Base-by-base conservation (phyloP, 2,888 invertebrate genomes). In the Globia sparganii region DNA sequence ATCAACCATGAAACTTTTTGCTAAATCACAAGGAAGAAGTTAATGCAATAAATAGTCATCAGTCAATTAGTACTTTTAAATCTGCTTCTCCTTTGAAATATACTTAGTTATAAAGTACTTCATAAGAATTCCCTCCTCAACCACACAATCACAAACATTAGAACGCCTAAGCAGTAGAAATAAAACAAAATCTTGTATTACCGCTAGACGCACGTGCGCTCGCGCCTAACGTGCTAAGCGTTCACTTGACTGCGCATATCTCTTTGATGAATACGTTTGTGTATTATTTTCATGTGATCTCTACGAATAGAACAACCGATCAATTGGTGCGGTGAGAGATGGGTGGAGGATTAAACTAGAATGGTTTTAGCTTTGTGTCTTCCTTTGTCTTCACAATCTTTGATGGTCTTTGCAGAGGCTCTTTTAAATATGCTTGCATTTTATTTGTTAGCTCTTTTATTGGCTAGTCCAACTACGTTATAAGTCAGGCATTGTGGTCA, bases 131-230 rank as follows among this genome's bases (percentile, higher is more conserved):
- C 31, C 2, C 37, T 66, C 18, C 21, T 70, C 31, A 58, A 65
- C 49, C 40, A 25, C 61, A 61, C 4, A 46, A 31, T 80, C 59
- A 28, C 34, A 37, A 59, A 61, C 65, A 82, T 80, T 58, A 71
- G 61, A 34, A 49, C 56, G 25, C 53, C 67, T 37, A 34, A 68
- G 62, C 59, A 64, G 49, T 83, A 76, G 74, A 75, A 85, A 80
- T 76, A 87, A 87, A 78, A 86, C 77, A 78, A 77, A 56, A 64
- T 49, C 61, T 58, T 58, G 25, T 25, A 83, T 61, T 87, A 83
- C 87, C 77, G 87, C 73, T 85, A 85, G 72, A 25, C 83, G 86
- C 85, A 86, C 87, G 86, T 86, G 87, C 78, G 85, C 66, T 37
- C 6, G 64, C 61, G 65, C 59, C 68, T 83, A 83, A 76, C 73